Conservation (phyloP, 2,113 vertebrate genomes). For the Strix aluco region DNA sequence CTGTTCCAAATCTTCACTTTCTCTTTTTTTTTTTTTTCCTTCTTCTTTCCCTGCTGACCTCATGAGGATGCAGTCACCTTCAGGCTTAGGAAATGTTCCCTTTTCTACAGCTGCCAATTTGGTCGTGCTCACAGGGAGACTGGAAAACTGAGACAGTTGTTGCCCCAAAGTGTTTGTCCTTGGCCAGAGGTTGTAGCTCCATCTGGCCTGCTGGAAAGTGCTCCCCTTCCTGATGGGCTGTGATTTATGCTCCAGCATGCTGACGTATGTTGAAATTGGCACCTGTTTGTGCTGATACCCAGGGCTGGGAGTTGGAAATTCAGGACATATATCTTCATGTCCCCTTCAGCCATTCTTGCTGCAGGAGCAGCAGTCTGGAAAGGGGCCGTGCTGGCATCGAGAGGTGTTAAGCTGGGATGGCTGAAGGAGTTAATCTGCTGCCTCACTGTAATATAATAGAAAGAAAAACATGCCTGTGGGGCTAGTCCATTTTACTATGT, state of each 20-base stretch:
- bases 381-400: not conserved
- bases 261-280: not conserved
- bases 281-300: not conserved
- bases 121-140: fast-evolving
- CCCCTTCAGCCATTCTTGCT: not conserved
- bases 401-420: slow-evolving; percentile 59
- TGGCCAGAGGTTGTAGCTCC: not conserved
- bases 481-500: slow-evolving; percentile 56
- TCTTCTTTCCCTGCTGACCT: not conserved
- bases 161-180: not conserved
- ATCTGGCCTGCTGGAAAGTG: not conserved
- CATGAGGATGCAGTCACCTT: not conserved
- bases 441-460: slow-evolving; percentile 64
- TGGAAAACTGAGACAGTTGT: not conserved
- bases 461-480: slow-evolving; percentile 67
- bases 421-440: slow-evolving; percentile 67
- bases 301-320: not conserved
- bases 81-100: slow-evolving; percentile 7
- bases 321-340: not conserved
- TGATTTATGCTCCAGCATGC: not conserved
- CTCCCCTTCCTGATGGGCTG: not conserved
- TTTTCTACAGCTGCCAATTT: not conserved
- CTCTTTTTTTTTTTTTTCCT: not conserved
- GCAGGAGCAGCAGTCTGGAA: slow-evolving; percentile 12
- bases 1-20: not conserved